phyloP scores from a whole-genome alignment of 2,888 invertebrate genomes.

The Nudaria mundana region DNA sequence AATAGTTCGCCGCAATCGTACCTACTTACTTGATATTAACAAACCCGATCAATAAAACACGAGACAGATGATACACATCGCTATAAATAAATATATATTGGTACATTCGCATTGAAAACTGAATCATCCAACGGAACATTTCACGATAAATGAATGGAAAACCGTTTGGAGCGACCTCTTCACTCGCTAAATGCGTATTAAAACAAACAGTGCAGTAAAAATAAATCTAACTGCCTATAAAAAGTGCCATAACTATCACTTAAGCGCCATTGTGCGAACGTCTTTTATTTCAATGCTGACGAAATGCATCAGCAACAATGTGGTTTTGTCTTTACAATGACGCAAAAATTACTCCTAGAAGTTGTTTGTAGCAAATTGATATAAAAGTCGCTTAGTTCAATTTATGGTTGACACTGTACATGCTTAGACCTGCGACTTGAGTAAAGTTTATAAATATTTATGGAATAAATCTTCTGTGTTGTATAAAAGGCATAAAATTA shows the following conservation, averaged over 20 bases:
- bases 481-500: neutral
- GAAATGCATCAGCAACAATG: slow-evolving; percentile 58
- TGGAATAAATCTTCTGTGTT: slow-evolving; percentile 4
- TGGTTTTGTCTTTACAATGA: slow-evolving; percentile 41
- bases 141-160: slow-evolving; percentile 54
- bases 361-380: slow-evolving; percentile 26
- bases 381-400: slow-evolving; percentile 36
- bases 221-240: slow-evolving; percentile 82
- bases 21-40: slow-evolving; percentile 10
- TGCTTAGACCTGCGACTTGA: slow-evolving; percentile 14
- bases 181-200: slow-evolving; percentile 73
- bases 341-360: slow-evolving; percentile 41
- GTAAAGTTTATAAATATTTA: slow-evolving; percentile 42
- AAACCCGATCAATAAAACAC: slow-evolving; percentile 36
- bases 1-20: no score
- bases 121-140: slow-evolving; percentile 41
- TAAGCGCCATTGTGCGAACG: slow-evolving; percentile 68
- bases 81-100: slow-evolving; percentile 32
- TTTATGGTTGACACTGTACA: slow-evolving; percentile 50
- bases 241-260: slow-evolving; percentile 81
- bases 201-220: slow-evolving; percentile 80
- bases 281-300: slow-evolving; percentile 61
- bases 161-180: slow-evolving; percentile 66
- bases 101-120: slow-evolving; percentile 39
- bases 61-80: slow-evolving; percentile 37